Conservation (phyloP, 2,888 invertebrate genomes). For the Apodemia zela region DNA sequence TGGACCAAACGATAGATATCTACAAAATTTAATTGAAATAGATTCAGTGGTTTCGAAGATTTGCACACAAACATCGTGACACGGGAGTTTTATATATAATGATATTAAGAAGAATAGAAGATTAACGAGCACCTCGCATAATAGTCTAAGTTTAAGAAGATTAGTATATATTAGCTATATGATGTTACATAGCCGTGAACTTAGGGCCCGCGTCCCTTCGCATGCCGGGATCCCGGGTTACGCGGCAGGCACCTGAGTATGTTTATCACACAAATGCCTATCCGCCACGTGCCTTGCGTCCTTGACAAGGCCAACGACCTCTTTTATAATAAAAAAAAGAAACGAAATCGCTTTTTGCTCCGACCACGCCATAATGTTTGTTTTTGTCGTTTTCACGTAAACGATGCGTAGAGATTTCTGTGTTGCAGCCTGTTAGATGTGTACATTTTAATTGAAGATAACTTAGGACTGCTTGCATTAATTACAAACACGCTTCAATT, state of each 20-base stretch:
- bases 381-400: slow-evolving; percentile 74
- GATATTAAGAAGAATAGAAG: no score
- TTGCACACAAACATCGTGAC: no score
- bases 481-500: background rate
- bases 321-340: slow-evolving; percentile 52
- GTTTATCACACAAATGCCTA: slow-evolving; percentile 50
- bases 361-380: slow-evolving; percentile 64
- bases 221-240: slow-evolving; percentile 19
- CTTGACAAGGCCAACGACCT: slow-evolving; percentile 71
- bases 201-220: slow-evolving; percentile 19
- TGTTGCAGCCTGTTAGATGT: background rate
- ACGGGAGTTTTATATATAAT: no score
- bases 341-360: slow-evolving; percentile 57
- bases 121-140: no score
- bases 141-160: no score
- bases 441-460: background rate
- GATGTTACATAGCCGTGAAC: background rate
- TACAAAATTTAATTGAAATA: no score
- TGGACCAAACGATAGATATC: no score
- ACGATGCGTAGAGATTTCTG: slow-evolving; percentile 49
- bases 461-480: background rate
- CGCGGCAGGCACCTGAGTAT: slow-evolving; percentile 33
- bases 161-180: no score
- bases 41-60: no score
- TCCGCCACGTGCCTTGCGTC: slow-evolving; percentile 69